phyloP scores from a whole-genome alignment of 2,113 vertebrate genomes.

The Catharus bicknelli region DNA sequence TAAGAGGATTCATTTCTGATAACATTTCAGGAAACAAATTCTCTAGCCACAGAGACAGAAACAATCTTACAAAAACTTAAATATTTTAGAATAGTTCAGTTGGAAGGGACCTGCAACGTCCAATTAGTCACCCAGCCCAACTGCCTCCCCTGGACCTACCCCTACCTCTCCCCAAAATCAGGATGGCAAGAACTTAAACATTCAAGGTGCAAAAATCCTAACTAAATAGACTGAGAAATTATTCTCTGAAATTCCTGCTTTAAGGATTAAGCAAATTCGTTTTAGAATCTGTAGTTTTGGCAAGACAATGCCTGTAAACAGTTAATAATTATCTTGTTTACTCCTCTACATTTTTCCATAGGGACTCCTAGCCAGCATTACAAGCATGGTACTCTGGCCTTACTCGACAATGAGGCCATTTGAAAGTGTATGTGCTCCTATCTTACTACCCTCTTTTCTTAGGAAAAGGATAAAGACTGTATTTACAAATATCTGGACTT shows the following conservation, averaged over 20 bases:
- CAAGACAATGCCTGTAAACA: not conserved
- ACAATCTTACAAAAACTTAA: not conserved
- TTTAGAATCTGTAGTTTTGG: not conserved
- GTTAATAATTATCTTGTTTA: not conserved
- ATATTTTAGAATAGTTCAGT: not conserved
- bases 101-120: not conserved
- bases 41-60: not conserved
- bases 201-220: not conserved
- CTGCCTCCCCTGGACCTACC: not conserved
- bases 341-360: not conserved
- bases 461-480: not conserved
- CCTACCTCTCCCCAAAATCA: not conserved
- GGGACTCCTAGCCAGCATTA: not conserved
- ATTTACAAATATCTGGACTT: slow-evolving; percentile 3
- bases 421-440: not conserved
- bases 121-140: not conserved
- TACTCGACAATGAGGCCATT: not conserved
- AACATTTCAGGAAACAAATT: not conserved
- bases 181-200: not conserved
- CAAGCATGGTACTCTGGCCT: not conserved
- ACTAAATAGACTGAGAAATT: not conserved
- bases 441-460: not conserved
- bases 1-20: not conserved
- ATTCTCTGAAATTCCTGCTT: not conserved
- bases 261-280: not conserved